Evolutionary conservation across 2,888 invertebrate species (phyloP).

Genomic region (Thecocarcelia acutangulata): DNA sequence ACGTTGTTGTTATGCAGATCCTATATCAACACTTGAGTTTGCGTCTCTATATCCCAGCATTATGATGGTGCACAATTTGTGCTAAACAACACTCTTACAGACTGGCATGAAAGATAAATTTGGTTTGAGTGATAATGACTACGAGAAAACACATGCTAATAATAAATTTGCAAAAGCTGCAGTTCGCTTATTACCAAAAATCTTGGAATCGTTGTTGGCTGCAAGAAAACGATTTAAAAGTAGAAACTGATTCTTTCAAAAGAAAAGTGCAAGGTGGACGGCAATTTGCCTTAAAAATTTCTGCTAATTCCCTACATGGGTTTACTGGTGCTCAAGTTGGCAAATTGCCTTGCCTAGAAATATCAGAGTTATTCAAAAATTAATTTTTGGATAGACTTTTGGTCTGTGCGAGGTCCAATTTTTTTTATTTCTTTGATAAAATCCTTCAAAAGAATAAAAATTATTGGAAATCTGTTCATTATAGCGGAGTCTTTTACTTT

Average conservation of each 20-base stretch:
- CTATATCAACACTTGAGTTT: conserved; percentile 99
- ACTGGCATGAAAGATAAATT: conserved; percentile 83
- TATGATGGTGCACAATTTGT: conserved; percentile 99
- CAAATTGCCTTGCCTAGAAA: conserved; percentile 81
- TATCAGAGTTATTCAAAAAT: too few relatives aligned
- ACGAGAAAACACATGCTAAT: conserved; percentile 94
- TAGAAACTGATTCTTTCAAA: conserved; percentile 96
- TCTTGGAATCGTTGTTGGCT: conserved; percentile 93
- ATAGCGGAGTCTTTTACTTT: too few relatives aligned
- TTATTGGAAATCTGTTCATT: too few relatives aligned
- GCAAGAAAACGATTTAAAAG: conserved; percentile 97
- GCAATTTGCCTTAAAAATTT: conserved; percentile 98
- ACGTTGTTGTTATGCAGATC: conserved; percentile 97
- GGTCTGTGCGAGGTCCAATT: too few relatives aligned
- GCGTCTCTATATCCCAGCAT: conserved; percentile 99
- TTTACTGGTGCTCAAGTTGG: conserved; percentile 91
- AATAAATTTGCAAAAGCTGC: conserved; percentile 94
- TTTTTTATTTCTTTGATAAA: too few relatives aligned
- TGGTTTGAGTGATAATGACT: conserved; percentile 84
- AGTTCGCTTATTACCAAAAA: conserved; percentile 95
- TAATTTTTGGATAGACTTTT: too few relatives aligned
- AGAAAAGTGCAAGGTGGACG: conserved; percentile 97
- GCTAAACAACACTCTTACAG: conserved; percentile 95
- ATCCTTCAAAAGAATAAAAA: too few relatives aligned
- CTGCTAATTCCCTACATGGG: conserved; percentile 99